These are phyloP conservation scores for Acanthosoma haemorrhoidale DNA, from an alignment of 2,888 invertebrate genomes.

Conservation along the genomic window DNA sequence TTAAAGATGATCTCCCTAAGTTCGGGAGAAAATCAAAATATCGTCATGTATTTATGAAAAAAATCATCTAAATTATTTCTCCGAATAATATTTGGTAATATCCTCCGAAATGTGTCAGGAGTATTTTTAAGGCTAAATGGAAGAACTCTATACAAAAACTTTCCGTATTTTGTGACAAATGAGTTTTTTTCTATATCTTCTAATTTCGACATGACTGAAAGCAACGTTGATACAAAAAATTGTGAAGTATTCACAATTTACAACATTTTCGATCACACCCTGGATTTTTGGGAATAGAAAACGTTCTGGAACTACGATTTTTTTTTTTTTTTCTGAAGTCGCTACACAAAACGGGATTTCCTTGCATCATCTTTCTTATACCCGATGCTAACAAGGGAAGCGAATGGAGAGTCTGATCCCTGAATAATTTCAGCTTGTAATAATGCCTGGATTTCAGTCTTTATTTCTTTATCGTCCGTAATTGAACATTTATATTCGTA, in stretches of 20 bases:
- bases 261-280: too few species aligned
- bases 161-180: background rate
- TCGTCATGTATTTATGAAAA: background rate
- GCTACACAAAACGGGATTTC: too few species aligned
- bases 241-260: background rate
- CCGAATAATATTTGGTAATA: too few species aligned
- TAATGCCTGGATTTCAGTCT: too few species aligned
- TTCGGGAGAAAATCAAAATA: background rate
- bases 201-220: background rate
- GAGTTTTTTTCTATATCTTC: background rate
- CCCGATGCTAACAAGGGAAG: background rate
- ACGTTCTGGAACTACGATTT: too few species aligned
- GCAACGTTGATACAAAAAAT: background rate
- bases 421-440: too few species aligned
- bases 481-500: too few species aligned
- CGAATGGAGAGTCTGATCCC: background rate
- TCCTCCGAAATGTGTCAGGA: background rate
- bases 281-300: too few species aligned
- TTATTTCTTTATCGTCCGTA: too few species aligned
- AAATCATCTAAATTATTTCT: background rate
- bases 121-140: background rate
- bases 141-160: background rate
- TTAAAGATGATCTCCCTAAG: background rate
- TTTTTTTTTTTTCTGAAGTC: too few species aligned
- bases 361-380: background rate